Evolutionary conservation across 53 echinoderm and acorn worm genomes (phyloP).

Genomic region (Crossaster papposus): DNA sequence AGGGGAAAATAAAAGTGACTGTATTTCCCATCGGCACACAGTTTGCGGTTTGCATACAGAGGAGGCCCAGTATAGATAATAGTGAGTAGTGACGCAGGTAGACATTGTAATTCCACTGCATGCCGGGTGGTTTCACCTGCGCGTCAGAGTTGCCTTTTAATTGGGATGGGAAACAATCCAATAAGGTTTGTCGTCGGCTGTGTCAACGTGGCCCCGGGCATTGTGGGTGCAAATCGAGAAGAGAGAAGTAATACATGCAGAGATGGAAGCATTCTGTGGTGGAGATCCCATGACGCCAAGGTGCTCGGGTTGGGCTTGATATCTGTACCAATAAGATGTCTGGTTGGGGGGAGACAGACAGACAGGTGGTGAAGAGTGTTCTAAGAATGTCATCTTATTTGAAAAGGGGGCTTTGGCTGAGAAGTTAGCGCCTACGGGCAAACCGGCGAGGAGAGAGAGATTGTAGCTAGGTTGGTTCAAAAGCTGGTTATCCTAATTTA

Average conservation of each 20-base stretch:
- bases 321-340: slow-evolving; percentile 4
- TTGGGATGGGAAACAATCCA: slow-evolving; percentile 65
- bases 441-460: background rate
- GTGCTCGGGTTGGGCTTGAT: slow-evolving; percentile 2
- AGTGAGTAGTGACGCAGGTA: background rate
- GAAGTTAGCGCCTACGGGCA: background rate
- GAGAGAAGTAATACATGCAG: background rate
- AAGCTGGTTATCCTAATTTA: background rate
- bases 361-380: background rate
- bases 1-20: background rate
- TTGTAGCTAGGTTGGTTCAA: background rate
- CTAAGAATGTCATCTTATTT: background rate
- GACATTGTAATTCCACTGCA: slow-evolving; percentile 20
- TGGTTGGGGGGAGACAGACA: too few relatives aligned
- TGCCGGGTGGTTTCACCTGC: slow-evolving; percentile 47
- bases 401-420: background rate
- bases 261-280: background rate
- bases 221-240: background rate
- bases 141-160: slow-evolving; percentile 56
- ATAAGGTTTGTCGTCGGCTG: slow-evolving; percentile 64
- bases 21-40: background rate
- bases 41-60: too few relatives aligned
- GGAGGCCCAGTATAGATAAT: background rate
- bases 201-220: slow-evolving; percentile 53
- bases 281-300: background rate